A percentile compares a stretch with the other conserved stretches of the same genome.
phyloP scores from a whole-genome alignment of 1,140 invertebrate species.

The Coptotermes formosanus region DNA sequence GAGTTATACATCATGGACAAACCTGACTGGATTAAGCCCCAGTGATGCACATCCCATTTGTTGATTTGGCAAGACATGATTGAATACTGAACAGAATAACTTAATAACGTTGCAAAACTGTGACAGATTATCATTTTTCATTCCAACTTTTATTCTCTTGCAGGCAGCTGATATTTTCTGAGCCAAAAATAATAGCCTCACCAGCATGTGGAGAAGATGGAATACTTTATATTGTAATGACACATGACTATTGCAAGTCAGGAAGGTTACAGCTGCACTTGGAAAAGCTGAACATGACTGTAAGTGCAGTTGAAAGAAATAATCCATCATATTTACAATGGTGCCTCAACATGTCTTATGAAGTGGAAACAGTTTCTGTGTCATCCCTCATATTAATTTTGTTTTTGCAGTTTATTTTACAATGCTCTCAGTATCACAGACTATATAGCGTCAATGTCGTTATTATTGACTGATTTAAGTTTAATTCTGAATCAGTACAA shows the following conservation, averaged over 20 bases:
- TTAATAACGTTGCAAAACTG: too few species aligned
- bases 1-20: background rate
- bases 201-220: constrained; percentile 9
- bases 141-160: background rate
- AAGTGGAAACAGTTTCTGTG: too few species aligned
- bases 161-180: constrained; percentile 27
- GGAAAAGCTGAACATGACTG: constrained; percentile 19
- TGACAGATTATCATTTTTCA: background rate
- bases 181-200: constrained; percentile 13
- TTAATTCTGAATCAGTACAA: too few species aligned
- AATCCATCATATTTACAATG: background rate
- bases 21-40: too few species aligned
- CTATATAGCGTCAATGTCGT: too few species aligned
- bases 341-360: too few species aligned
- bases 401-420: too few species aligned
- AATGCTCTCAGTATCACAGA: too few species aligned
- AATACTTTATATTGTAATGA: constrained; percentile 22
- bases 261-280: constrained; percentile 25
- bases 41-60: background rate
- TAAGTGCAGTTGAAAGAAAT: background rate
- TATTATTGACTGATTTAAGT: too few species aligned
- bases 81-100: background rate
- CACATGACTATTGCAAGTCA: constrained; percentile 8
- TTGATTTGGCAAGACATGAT: background rate
- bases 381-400: too few species aligned